A percentile compares a stretch with the other conserved stretches of the same genome.
These are phyloP conservation scores for Meloidogyne exigua DNA, from an alignment of 1,140 invertebrate genomes.

Conservation along the genomic window DNA sequence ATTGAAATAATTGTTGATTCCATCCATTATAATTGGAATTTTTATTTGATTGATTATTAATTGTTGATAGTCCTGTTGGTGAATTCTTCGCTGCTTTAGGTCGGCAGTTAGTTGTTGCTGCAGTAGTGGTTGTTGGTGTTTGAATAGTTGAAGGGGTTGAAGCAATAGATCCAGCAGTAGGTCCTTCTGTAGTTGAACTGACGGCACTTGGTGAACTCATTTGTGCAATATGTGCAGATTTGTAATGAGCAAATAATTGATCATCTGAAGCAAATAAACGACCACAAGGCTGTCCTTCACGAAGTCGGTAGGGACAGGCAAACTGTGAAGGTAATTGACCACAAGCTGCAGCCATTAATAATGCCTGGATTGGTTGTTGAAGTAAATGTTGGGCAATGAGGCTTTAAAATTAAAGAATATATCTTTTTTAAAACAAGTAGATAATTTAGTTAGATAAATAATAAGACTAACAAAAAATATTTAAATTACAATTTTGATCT, in stretches of 20 bases:
- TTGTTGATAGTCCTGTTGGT: slow-evolving; percentile 8
- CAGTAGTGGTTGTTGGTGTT: slow-evolving; percentile 9
- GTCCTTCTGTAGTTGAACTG: slow-evolving; percentile 17
- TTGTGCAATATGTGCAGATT: slow-evolving; percentile 23
- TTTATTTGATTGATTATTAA: background rate
- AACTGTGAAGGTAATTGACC: slow-evolving; percentile 19
- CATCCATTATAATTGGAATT: background rate
- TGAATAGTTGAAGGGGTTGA: slow-evolving; percentile 4
- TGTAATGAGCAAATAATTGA: slow-evolving; percentile 26
- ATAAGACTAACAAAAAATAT: no score
- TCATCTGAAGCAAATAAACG: slow-evolving; percentile 14
- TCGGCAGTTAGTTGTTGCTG: background rate
- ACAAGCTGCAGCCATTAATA: slow-evolving; percentile 18
- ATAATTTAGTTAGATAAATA: no score
- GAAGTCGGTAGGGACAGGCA: slow-evolving; percentile 16
- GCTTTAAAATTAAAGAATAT: background rate
- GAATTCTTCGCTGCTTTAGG: slow-evolving; percentile 10
- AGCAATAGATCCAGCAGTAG: background rate
- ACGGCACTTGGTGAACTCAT: slow-evolving; percentile 21
- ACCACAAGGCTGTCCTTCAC: slow-evolving; percentile 22
- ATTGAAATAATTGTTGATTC: slow-evolving; percentile 2
- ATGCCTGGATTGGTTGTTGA: slow-evolving; percentile 15
- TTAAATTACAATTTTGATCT: no score
- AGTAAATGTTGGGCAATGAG: background rate
- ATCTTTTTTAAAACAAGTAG: background rate